Base-by-base conservation (phyloP, 2,797 vertebrate species). In the Glossophaga mutica region DNA sequence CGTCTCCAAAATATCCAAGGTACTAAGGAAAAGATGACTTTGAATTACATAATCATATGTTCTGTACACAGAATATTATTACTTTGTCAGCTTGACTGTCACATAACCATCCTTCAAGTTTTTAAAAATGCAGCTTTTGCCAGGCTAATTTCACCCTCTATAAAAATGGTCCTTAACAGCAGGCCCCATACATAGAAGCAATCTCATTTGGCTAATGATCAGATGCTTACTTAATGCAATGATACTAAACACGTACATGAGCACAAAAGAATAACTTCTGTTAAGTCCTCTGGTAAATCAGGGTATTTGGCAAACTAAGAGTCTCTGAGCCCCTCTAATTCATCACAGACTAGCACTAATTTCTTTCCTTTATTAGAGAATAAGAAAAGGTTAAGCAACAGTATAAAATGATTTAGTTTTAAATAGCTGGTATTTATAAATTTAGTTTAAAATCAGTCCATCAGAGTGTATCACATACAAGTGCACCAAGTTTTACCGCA, bases 1-100 rank as follows among this genome's bases (percentile, higher is more conserved):
- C 99, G 92, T 99, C 99, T 34, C 99, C 99, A 94, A 99, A 99
- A 98, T 99, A 99, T 70, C 99, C 99, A 97, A 99, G 99, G 97
- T 99, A 99, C 99, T 99, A 96, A 90, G 95, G 52, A 77, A 87
- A 92, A 84, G 83, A 96, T 2, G 6, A 91, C 18, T 90, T 29
- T 67, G 67, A 95, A 89, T 97, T 93, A 95, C 19, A 55, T 59
- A 92, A 93, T 84, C 94, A 39, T 46, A 90, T 15, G 91, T 59
- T 83, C 34, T 18, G 1, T 32, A 92, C 39, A 88, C 59, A 94
- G 93, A 83, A 74, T 85, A 74, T 85, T 85, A 68, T 57, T 95
- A 52, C 74, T 93, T 74, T 97, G 37, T 95, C 95, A 81, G 70
- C 34, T 32, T 62, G 39, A 81, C 19, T 55, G 32, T 83, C 29